phyloP scores from a whole-genome alignment of 2,888 invertebrate species.

The Xanthia togata region DNA sequence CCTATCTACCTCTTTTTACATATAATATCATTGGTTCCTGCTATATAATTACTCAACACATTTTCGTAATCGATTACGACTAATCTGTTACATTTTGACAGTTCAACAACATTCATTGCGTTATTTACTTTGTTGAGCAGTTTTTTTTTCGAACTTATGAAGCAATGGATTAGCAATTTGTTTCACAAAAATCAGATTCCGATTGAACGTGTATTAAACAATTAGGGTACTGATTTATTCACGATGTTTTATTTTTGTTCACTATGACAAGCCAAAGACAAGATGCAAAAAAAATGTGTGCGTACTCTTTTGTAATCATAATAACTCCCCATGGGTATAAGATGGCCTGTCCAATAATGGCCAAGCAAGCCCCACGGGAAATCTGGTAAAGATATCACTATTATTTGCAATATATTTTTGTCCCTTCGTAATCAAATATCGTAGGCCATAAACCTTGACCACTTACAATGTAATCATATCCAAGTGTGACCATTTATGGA shows the following conservation, averaged over 20 bases:
- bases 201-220: too few relatives aligned
- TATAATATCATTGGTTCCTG: too few relatives aligned
- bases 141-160: too few relatives aligned
- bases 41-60: too few relatives aligned
- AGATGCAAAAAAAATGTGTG: neutral
- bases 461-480: conserved; percentile 26
- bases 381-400: conserved; percentile 14
- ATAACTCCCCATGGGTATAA: neutral
- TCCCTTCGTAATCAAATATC: conserved; percentile 31
- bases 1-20: too few relatives aligned
- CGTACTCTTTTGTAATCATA: neutral
- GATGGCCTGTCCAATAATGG: neutral
- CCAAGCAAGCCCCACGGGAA: conserved; percentile 11
- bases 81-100: too few relatives aligned
- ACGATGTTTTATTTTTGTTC: neutral
- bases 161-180: too few relatives aligned
- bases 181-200: too few relatives aligned
- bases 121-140: too few relatives aligned
- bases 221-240: neutral
- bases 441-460: conserved; percentile 11
- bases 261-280: neutral
- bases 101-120: too few relatives aligned
- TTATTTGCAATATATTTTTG: conserved; percentile 1
- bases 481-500: neutral
- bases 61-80: too few relatives aligned